phyloP scores from a whole-genome alignment of 2,797 vertebrate genomes.

The Hydrocynus forskahlii region DNA sequence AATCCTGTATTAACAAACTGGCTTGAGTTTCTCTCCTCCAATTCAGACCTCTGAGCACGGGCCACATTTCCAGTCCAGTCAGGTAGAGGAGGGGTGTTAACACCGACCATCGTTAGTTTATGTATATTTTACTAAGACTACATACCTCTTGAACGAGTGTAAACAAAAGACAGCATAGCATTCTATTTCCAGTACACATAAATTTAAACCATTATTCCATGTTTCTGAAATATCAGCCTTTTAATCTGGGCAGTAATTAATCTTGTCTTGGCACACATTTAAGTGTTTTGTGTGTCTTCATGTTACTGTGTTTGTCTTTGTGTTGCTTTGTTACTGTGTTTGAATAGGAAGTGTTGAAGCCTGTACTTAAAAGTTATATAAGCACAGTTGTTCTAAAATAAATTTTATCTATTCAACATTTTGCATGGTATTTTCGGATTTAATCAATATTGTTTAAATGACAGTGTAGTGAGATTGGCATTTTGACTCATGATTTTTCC shows the following conservation, averaged over 20 bases:
- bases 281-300: neutral
- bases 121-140: neutral
- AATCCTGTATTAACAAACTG: slow-evolving; percentile 63
- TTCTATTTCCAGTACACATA: neutral
- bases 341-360: neutral
- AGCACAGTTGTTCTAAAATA: neutral
- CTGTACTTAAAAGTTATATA: neutral
- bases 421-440: neutral
- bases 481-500: neutral
- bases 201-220: neutral
- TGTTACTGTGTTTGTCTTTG: neutral
- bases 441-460: neutral
- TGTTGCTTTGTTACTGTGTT: neutral
- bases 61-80: neutral
- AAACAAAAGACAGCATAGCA: neutral
- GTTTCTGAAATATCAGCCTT: neutral
- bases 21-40: slow-evolving; percentile 63
- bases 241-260: neutral
- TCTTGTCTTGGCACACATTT: neutral
- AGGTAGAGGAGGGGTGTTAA: neutral
- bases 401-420: neutral
- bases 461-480: neutral
- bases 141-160: neutral
- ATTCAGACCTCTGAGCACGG: slow-evolving; percentile 54
- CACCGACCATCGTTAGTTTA: neutral